Evolutionary conservation across 2,888 invertebrate genomes (phyloP).

Genomic region (Cynaeus angustus): DNA sequence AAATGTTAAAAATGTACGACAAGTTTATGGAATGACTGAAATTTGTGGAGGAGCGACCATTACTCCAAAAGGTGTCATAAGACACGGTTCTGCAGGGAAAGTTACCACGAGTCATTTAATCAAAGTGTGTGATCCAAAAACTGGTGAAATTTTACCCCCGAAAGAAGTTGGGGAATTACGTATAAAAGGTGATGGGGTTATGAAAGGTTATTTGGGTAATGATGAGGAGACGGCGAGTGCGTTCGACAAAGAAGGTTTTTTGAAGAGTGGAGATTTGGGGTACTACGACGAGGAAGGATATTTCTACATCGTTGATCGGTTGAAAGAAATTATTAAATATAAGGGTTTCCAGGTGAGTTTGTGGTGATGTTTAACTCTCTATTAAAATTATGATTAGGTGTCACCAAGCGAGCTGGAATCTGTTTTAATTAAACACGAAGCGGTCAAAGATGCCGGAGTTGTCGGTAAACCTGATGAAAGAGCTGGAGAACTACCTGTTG

Average conservation of each 20-base stretch:
- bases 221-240: conserved; percentile 75
- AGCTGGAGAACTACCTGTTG: conserved; percentile 84
- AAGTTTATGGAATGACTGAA: conserved; percentile 72
- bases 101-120: conserved; percentile 76
- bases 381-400: conserved; percentile 74
- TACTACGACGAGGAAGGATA: conserved; percentile 80
- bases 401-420: conserved; percentile 91
- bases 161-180: conserved; percentile 85
- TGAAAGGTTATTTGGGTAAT: conserved; percentile 84
- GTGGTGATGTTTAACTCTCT: not conserved
- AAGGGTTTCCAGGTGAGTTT: conserved; percentile 82
- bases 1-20: conserved; percentile 43
- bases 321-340: conserved; percentile 92
- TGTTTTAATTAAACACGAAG: conserved; percentile 80
- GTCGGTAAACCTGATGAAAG: conserved; percentile 83
- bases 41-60: conserved; percentile 75
- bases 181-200: conserved; percentile 79
- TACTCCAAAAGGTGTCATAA: conserved; percentile 65
- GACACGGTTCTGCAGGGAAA: conserved; percentile 77
- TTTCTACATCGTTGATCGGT: conserved; percentile 86
- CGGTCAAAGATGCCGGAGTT: conserved; percentile 85
- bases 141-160: conserved; percentile 75
- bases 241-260: conserved; percentile 83
- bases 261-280: conserved; percentile 78
- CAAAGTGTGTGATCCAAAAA: conserved; percentile 77